Evolutionary conservation across 2,113 vertebrate species (phyloP), one percentile per base, ranked within the genome.

Genomic region (Okapia johnstoni): DNA sequence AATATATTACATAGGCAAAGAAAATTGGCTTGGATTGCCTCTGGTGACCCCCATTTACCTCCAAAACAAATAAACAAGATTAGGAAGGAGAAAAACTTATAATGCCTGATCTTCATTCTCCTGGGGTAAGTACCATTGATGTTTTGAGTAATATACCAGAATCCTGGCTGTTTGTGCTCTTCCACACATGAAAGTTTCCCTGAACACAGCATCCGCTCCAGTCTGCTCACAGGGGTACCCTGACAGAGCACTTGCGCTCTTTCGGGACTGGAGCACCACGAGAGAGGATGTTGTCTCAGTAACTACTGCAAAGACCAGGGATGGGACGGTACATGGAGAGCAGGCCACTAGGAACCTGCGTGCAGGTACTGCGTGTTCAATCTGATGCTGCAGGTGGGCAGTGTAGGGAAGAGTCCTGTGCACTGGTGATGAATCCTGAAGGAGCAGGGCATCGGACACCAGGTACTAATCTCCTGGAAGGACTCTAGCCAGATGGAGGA

Each of bases 301-400:
- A 60, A 50, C 33, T 40, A 21, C 36, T 40, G 11, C 13, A 30
- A 52, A 57, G 26, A 13, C 73, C 17, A 85, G 7, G 6, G 9
- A 40, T 12, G 25, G 13, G 14, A 40, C 0, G 10, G 7, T 1
- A 16, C 6, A 1, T 1, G 23, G 40, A 9, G 19, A 57, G 21
- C 14, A 52, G 46, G 14, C 23, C 23, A 33, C 25, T 6, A 55
- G 48, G 89, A 76, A 36, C 28, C 19, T 15, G 4, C 23, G 3
- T 40, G 40, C 40, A 40, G 55, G 12, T 66, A 2, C 6, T 3
- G 25, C 0, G 8, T 40, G 48, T 26, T 85, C 33, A 33, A 10
- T 14, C 8, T 2, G 80, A 52, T 1, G 2, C 48, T 66, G 30
- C 19, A 50, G 58, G 15, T 33, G 33, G 3, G 73, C 5, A 7